phyloP scores from a whole-genome alignment of 2,113 vertebrate genomes.

The Porphyrio hochstetteri region DNA sequence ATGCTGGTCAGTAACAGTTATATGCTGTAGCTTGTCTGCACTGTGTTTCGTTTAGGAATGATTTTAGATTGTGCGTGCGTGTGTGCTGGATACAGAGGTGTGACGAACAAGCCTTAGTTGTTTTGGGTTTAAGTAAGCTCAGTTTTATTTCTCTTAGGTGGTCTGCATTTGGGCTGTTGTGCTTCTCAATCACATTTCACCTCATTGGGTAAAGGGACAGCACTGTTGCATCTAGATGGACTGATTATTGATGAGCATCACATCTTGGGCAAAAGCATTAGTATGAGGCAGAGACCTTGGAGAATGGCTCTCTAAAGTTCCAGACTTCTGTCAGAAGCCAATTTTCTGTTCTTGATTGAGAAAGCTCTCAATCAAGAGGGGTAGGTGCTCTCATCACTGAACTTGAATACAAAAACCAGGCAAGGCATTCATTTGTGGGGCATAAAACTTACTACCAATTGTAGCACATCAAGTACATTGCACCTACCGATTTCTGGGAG shows the following conservation, averaged over 20 bases:
- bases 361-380: neutral
- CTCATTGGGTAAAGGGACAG: neutral
- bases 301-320: neutral
- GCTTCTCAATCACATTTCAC: neutral
- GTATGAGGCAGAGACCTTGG: neutral
- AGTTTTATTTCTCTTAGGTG: neutral
- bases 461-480: neutral
- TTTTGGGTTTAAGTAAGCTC: neutral
- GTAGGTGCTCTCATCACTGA: neutral
- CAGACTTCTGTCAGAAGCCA: neutral
- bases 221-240: neutral
- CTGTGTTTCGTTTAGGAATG: neutral
- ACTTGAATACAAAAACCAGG: neutral
- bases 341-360: neutral
- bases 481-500: neutral
- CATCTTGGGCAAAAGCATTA: neutral
- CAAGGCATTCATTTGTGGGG: rapidly evolving
- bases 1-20: neutral
- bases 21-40: neutral
- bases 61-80: neutral
- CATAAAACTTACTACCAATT: neutral
- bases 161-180: neutral
- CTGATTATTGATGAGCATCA: neutral
- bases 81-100: neutral
- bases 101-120: neutral